These are phyloP conservation scores for Seriola quinqueradiata DNA, from an alignment of 2,113 vertebrate species.

Conservation along the genomic window DNA sequence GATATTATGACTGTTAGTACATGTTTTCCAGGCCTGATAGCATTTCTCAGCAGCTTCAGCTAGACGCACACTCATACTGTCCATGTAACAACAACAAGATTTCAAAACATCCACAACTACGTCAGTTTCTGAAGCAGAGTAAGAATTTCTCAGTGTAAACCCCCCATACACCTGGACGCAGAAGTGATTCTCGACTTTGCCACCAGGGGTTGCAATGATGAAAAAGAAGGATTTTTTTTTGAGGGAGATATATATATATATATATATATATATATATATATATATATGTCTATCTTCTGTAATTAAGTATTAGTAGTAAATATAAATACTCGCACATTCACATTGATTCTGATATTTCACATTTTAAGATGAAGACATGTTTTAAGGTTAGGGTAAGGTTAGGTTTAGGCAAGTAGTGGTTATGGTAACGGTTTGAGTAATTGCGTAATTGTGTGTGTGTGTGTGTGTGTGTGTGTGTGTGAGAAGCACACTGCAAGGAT, in stretches of 20 bases:
- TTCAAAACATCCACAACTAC: constrained; percentile 9
- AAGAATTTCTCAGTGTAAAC: neutral
- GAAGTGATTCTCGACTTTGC: neutral
- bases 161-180: neutral
- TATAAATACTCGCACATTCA: too few relatives aligned
- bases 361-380: too few relatives aligned
- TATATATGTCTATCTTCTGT: too few relatives aligned
- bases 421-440: too few relatives aligned
- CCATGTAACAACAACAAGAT: neutral
- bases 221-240: neutral
- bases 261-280: too few relatives aligned
- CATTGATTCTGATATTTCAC: too few relatives aligned
- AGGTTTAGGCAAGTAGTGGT: too few relatives aligned
- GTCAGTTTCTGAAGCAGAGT: neutral
- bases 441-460: neutral
- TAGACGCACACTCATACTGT: constrained; percentile 3
- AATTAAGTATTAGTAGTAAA: too few relatives aligned
- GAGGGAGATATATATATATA: neutral
- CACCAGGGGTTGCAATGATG: constrained; percentile 56
- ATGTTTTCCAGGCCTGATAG: constrained; percentile 60
- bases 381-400: too few relatives aligned
- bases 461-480: neutral
- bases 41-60: constrained; percentile 42
- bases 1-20: constrained; percentile 35
- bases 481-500: neutral